Evolutionary conservation across 2,797 vertebrate species (phyloP), one percentile per base, ranked within the genome.

Genomic region (Sebastes oblongus): DNA sequence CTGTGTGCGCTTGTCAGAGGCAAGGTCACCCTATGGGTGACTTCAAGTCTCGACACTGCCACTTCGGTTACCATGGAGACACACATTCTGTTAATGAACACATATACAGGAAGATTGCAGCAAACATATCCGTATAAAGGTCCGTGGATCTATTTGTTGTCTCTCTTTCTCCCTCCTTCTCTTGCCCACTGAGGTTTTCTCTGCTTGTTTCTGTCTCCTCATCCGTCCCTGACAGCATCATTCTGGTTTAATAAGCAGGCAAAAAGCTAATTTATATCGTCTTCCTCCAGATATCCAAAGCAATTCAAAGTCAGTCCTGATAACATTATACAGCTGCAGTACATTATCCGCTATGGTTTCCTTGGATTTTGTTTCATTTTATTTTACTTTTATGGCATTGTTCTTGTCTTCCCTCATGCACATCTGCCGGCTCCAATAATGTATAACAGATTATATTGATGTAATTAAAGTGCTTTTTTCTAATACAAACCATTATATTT

Each of bases 61-160:
- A 75, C 78, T 81, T 66, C 3, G 13, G 93, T 93, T 91, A 67
- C 93, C 90, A 91, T 89, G 90, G 93, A 80, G 82, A 92, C 84
- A 58, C 77, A 77, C 16, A 46, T 46, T 20, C 42, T 46, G 61
- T 82, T 88, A 89, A 86, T 71, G 61, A 92, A 66, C 75, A 86
- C 80, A 84, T 81, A 73, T 25, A 55, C 52, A 62, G 64, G 64
- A 13, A 83, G 59, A 56, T 69, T 66, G 42, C 69, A 79, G 84
- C 36, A 69, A 80, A 87, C 50, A 12, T 80, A 25, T 77, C 73
- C 65, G 50, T 32, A 46, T n/a, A 54, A 78, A 80, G 54, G 61
- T 86, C 34, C 22, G 18, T 2, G n/a, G 32, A 84, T 72, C 56
- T 73, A 24, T 65, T 71, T 59, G 3, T 7, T 66, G 25, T 30